Base-by-base conservation (phyloP, 2,113 vertebrate species). In the Gasterosteus nipponicus region DNA sequence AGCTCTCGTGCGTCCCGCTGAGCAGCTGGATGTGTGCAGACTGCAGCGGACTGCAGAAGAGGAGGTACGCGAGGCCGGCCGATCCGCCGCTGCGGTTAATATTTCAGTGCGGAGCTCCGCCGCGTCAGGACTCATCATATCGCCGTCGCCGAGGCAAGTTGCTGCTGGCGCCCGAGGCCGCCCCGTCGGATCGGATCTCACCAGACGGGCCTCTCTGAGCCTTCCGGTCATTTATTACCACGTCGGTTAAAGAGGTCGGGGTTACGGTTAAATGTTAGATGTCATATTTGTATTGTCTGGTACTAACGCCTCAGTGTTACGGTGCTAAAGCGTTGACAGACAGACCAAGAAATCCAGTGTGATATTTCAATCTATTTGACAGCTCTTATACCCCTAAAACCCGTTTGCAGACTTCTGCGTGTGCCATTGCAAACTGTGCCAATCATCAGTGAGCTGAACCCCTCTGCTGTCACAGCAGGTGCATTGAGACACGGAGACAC, bases 91-190 rank as follows among this genome's bases (percentile, higher is more conserved):
- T 7, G 10, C 15, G 1, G 26, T 77, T 81, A 74, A 81, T 77
- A 77, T 73, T 73, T 80, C 58, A 73, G 69, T 0, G 57, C 49
- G 59, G 62, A 35, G 59, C 7, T 67, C 81, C 60, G 18, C 35
- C 35, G 29, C 69, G 82, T 81, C 78, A 61, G 29, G 18, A 3
- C 53, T 15, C 64, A 85, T 81, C 69, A 73, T 73, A 11, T 77
- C 69, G 5, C 65, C 78, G 9, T 70, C 65, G 2, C 35, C 0
- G n/a, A 71, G 31, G 60, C 69, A 1, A 19, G 22, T 26, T 12
- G 41, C 29, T 15, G 16, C 38, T 54, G 3, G 35, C 35, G 35
- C 3, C 44, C 35, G 54, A 69, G 65, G 42, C 63, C 9, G 14
- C 41, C 38, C 14, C 4, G 56, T 49, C 14, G 1, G 54, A n/a